phyloP scores from a whole-genome alignment of 2,113 vertebrate species.

The Alexandromys fortis region DNA sequence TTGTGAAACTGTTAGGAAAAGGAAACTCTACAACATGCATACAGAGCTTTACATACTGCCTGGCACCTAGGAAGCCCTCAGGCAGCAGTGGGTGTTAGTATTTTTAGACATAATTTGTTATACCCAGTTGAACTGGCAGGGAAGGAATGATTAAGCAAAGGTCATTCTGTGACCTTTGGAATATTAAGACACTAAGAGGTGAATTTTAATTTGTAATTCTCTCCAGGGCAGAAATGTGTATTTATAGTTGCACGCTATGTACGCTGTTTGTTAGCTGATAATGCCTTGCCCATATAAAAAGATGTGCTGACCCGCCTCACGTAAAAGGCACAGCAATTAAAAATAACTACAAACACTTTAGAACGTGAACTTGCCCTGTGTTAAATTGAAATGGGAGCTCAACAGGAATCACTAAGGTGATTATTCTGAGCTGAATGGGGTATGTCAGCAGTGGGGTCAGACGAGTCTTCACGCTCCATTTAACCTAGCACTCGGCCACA shows the following conservation, averaged over 20 bases:
- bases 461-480: conserved; percentile 58
- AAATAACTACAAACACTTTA: conserved; percentile 53
- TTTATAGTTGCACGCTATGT: not conserved
- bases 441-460: conserved; percentile 34
- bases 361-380: conserved; percentile 26
- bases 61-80: not conserved
- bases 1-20: not conserved
- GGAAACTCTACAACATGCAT: not conserved
- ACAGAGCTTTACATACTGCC: not conserved
- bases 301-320: not conserved
- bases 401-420: conserved; percentile 35
- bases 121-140: not conserved
- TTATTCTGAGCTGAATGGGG: not conserved
- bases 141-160: conserved; percentile 27
- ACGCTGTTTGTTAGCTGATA: not conserved
- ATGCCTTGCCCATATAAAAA: not conserved
- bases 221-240: not conserved
- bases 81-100: not conserved
- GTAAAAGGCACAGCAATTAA: conserved; percentile 9
- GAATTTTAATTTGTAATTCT: conserved; percentile 23
- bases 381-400: conserved; percentile 45
- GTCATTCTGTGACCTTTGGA: conserved; percentile 15
- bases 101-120: conserved; percentile 6
- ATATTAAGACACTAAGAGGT: not conserved
- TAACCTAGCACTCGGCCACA: conserved; percentile 33